phyloP scores from a whole-genome alignment of 2,113 vertebrate genomes.

The Protobothrops mucrosquamatus region DNA sequence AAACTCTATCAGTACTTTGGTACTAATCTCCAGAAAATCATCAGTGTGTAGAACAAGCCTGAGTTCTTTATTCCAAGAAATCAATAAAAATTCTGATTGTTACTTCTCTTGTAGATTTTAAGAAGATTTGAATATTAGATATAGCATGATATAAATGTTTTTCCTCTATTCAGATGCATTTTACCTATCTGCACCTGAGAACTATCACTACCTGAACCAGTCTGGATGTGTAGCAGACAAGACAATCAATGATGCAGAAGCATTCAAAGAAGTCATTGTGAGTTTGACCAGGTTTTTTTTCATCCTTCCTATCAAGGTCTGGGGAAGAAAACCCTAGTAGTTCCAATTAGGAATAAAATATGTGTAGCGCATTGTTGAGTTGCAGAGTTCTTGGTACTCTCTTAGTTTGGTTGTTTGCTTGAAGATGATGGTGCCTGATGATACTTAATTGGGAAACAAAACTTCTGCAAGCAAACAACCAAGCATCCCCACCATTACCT shows the following conservation, averaged over 20 bases:
- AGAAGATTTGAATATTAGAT: background rate
- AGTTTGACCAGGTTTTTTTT: conserved; percentile 44
- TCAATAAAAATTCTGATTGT: background rate
- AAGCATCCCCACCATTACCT: background rate
- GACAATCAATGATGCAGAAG: conserved; percentile 84
- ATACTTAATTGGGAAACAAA: too few relatives aligned
- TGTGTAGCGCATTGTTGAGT: background rate
- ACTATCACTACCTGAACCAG: conserved; percentile 92
- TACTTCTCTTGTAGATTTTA: conserved; percentile 4
- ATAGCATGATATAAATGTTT: conserved; percentile 4
- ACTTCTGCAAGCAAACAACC: background rate
- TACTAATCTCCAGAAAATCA: background rate
- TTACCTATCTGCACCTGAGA: conserved; percentile 81
- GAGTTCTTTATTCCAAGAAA: background rate
- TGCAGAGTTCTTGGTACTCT: background rate
- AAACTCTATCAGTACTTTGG: background rate
- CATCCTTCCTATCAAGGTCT: background rate
- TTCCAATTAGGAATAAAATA: background rate
- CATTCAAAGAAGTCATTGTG: conserved; percentile 91
- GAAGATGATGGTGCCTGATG: background rate
- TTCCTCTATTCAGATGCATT: conserved; percentile 80
- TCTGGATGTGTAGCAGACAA: conserved; percentile 80
- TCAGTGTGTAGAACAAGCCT: background rate
- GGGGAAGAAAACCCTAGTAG: background rate
- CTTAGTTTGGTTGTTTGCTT: background rate